Percentiles rank a stretch among this genome's conserved stretches.
These are phyloP conservation scores for Caerostris darwini DNA, from an alignment of 1,140 invertebrate species.

Conservation along the genomic window DNA sequence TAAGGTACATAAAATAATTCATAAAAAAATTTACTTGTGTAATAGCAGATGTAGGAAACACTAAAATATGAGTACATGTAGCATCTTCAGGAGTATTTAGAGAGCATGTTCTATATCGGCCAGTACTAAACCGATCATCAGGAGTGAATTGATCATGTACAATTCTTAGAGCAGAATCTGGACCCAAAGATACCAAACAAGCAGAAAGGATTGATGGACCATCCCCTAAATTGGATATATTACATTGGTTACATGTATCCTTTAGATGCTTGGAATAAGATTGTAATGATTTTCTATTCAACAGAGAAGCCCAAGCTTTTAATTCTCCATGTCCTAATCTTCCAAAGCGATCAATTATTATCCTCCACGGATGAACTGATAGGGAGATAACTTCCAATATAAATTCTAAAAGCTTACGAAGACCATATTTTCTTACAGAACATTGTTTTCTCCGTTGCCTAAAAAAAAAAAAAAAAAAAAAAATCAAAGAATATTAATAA, in stretches of 20 bases:
- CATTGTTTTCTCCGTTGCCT: slow-evolving; percentile 91
- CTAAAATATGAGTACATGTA: slow-evolving; percentile 97
- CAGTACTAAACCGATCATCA: slow-evolving; percentile 88
- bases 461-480: slow-evolving; percentile 40
- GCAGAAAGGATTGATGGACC: slow-evolving; percentile 96
- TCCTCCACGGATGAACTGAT: slow-evolving; percentile 92
- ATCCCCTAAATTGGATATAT: slow-evolving; percentile 88
- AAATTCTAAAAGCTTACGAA: slow-evolving; percentile 98
- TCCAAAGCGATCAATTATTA: slow-evolving; percentile 97
- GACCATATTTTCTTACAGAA: slow-evolving; percentile 89
- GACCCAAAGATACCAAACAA: slow-evolving; percentile 98
- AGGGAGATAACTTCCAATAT: slow-evolving; percentile 96
- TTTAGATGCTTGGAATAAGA: slow-evolving; percentile 93
- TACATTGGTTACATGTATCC: slow-evolving; percentile 94
- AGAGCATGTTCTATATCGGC: slow-evolving; percentile 82
- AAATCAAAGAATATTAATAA: neutral
- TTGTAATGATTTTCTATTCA: slow-evolving; percentile 94
- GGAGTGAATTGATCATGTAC: slow-evolving; percentile 96
- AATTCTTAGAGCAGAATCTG: slow-evolving; percentile 94
- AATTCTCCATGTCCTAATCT: slow-evolving; percentile 98
- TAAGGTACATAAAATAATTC: neutral
- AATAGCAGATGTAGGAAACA: slow-evolving; percentile 98
- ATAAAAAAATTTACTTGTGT: slow-evolving; percentile 85
- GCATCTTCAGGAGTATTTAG: slow-evolving; percentile 95
- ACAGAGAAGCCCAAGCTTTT: slow-evolving; percentile 96